A percentile compares a stretch with the other conserved stretches of the same genome.
Evolutionary conservation across 2,888 invertebrate species (phyloP).

Genomic region (Hypselothyrea guttata): DNA sequence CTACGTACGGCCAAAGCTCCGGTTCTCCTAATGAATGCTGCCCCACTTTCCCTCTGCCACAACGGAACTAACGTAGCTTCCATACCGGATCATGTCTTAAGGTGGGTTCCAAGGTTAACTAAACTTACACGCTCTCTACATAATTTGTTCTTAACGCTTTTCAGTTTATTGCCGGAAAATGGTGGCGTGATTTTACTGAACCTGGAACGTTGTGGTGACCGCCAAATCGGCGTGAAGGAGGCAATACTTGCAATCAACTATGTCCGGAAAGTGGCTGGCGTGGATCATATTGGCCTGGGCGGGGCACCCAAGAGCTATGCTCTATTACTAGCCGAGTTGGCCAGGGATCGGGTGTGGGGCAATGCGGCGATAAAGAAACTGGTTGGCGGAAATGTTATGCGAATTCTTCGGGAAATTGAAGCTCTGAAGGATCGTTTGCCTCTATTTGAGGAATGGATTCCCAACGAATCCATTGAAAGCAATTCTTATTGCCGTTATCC

Average conservation of each 20-base stretch:
- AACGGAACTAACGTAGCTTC: slow-evolving; percentile 87
- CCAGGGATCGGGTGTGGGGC: slow-evolving; percentile 85
- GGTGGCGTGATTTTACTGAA: slow-evolving; percentile 86
- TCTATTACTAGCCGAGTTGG: slow-evolving; percentile 85
- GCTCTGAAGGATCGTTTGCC: slow-evolving; percentile 82
- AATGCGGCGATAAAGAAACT: slow-evolving; percentile 85
- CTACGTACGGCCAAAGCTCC: slow-evolving; percentile 85
- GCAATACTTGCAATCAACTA: slow-evolving; percentile 86
- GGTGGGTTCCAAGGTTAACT: slow-evolving; percentile 54
- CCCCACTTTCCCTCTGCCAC: slow-evolving; percentile 85
- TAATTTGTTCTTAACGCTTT: too few species aligned
- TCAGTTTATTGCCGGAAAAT: slow-evolving; percentile 82
- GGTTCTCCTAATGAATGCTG: slow-evolving; percentile 86
- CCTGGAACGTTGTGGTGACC: slow-evolving; percentile 83
- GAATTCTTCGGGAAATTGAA: slow-evolving; percentile 84
- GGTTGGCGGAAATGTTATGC: slow-evolving; percentile 84
- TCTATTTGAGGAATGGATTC: slow-evolving; percentile 84
- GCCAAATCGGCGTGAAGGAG: slow-evolving; percentile 80
- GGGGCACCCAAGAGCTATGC: slow-evolving; percentile 84
- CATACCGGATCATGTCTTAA: slow-evolving; percentile 92
- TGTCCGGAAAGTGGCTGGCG: slow-evolving; percentile 86
- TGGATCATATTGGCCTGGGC: slow-evolving; percentile 87
- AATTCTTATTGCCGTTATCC: slow-evolving; percentile 84
- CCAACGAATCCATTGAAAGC: slow-evolving; percentile 83
- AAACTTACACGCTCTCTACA: too few species aligned